Evolutionary conservation across 2,113 vertebrate genomes (phyloP), one percentile per base, ranked within the genome.

Genomic region (Cacatua alba): DNA sequence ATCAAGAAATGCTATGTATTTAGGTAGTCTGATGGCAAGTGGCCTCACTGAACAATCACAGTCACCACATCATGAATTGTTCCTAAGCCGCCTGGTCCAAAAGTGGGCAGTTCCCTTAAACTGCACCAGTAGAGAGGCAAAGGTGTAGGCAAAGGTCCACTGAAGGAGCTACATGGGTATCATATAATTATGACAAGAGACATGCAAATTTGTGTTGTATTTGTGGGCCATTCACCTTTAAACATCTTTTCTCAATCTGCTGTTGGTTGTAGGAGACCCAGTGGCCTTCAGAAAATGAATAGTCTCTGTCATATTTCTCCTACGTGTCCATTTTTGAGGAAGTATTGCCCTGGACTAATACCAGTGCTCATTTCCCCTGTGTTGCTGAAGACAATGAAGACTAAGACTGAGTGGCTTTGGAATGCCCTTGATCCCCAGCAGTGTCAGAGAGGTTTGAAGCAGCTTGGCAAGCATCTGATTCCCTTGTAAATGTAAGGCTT

Each of bases 181-280:
- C 24, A 3, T 9, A 4, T 37, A 62, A 23, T 4, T 29, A 17
- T 69, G 53, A 41, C 43, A 63, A 68, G 7, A 60, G 10, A 29
- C 11, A 14, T 20, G 21, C 0, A 2, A 74, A 63, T 21, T 29
- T 46, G 37, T 7, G 8, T 33, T 43, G n/a, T 41, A 48, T 84
- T 52, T 17, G 14, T 33, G 48, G 55, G 39, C 24, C 9, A 1
- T 57, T 52, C 37, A 39, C 46, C 9, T 52, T 77, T 65, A 65
- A 77, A 46, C 26, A 63, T 11, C n/a, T 43, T 25, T 31, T 59
- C 37, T 65, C 20, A 35, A 17, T 41, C 28, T 71, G 6, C 16
- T n/a, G 28, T n/a, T 0, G 2, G 29, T 57, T 2, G 0, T 33
- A 59, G 71, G 21, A 78, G 28, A 65, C 5, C 10, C 31, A 44